Evolutionary conservation across 53 echinoderm and acorn worm species (phyloP), one percentile per base, ranked within the genome.

Genomic region (Crossaster papposus): DNA sequence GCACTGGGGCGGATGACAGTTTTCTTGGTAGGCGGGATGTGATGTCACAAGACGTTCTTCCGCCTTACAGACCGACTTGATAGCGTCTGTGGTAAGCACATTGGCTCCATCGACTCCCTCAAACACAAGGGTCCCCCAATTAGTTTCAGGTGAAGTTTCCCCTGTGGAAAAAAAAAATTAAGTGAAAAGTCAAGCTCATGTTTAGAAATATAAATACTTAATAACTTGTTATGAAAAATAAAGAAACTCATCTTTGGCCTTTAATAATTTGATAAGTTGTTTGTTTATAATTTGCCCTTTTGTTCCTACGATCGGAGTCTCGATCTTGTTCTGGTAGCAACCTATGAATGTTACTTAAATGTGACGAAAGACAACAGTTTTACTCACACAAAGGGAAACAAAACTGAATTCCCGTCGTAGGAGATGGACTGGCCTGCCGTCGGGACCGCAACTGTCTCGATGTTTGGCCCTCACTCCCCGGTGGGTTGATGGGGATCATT

Each of bases 21-120:
- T 32, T 2, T 51, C 54, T 14, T 29, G 31, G 63, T 71, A 86
- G 26, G 23, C 24, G 6, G 36, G 83, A 51, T 83, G 83, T 63
- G 76, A 63, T 44, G 86, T 64, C 1, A 91, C 31, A 28, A 92
- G 51, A 35, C 77, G 30, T 44, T 72, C 78, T 64, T 89, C 91
- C 0, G 83, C 82, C 4, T 70, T 54, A 65, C 96, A 96, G 30
- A 94, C 83, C 0, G 94, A 94, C 22, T 85, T 88, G 81, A 96
- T 83, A 62, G 92, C 79, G 7, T 89, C 73, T 15, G 70, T 86
- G 15, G 88, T 78, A 33, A 96, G 91, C 12, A 91, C 64, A 51
- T 83, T 76, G 24, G 37, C 50, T 22, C 53, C 51, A 22, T 72
- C 36, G 23, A 70, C 76, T 26, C 80, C 36, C 63, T 84, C 87